A percentile compares a stretch with the other conserved stretches of the same genome.
These are phyloP conservation scores for Rhinolophus sinicus DNA, from an alignment of 2,113 vertebrate species.

Conservation along the genomic window DNA sequence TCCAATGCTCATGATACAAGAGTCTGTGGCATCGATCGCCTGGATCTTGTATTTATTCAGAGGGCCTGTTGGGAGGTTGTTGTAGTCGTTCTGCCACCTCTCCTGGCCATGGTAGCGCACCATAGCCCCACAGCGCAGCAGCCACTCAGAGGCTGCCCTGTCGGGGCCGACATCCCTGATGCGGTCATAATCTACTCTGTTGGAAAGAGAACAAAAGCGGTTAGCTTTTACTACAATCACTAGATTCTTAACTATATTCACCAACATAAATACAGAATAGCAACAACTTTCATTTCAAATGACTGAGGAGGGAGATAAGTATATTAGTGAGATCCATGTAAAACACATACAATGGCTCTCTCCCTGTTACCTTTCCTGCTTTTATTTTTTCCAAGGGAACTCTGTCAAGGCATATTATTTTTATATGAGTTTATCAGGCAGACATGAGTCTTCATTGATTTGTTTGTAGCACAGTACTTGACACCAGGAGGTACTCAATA, in stretches of 20 bases:
- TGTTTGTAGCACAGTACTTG: neutral
- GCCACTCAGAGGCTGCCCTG: conserved; percentile 95
- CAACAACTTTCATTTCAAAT: neutral
- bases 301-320: neutral
- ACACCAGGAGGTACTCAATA: neutral
- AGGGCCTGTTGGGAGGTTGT: conserved; percentile 91
- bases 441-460: neutral
- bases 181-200: conserved; percentile 94
- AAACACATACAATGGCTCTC: neutral
- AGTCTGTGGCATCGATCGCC: conserved; percentile 93
- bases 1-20: conserved; percentile 96
- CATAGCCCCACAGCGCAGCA: conserved; percentile 94
- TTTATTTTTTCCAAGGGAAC: conserved; percentile 41
- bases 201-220: neutral
- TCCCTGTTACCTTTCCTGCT: neutral
- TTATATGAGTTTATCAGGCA: conserved; percentile 3
- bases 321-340: neutral
- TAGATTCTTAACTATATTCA: rapidly evolving
- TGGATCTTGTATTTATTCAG: conserved; percentile 92
- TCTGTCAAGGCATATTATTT: neutral
- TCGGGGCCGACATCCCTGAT: conserved; percentile 93
- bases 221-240: rapidly evolving
- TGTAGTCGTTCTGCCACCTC: conserved; percentile 96
- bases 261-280: rapidly evolving
- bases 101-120: conserved; percentile 92